These are phyloP conservation scores for Dorcus hopei DNA, from an alignment of 2,888 invertebrate genomes.

Conservation along the genomic window DNA sequence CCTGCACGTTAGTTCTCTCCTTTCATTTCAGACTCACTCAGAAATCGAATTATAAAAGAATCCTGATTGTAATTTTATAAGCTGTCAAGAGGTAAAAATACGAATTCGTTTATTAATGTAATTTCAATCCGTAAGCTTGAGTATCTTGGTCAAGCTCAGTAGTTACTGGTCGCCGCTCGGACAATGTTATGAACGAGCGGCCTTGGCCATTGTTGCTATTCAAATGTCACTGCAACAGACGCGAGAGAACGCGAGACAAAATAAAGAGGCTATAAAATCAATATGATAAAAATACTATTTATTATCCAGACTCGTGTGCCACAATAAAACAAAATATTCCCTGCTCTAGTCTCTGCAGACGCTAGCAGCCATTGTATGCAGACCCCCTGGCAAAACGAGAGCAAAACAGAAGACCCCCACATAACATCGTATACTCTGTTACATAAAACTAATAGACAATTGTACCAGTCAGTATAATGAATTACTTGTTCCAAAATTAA, in stretches of 20 bases:
- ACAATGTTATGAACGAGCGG: slow-evolving; percentile 34
- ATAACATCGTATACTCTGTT: not conserved
- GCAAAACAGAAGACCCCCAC: not conserved
- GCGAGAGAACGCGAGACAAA: slow-evolving; percentile 37
- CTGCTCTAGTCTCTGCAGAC: slow-evolving; percentile 15
- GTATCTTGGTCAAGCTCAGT: slow-evolving; percentile 17
- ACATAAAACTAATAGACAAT: slow-evolving; percentile 1
- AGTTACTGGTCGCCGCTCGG: slow-evolving; percentile 14
- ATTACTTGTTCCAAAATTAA: not conserved
- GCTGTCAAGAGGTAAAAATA: too few species aligned
- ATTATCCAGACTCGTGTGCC: slow-evolving; percentile 37
- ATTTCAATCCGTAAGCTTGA: not conserved
- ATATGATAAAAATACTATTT: slow-evolving; percentile 45
- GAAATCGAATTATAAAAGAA: too few species aligned
- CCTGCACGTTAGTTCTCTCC: not conserved
- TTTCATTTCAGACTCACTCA: too few species aligned
- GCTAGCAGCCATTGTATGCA: slow-evolving; percentile 17
- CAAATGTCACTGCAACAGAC: slow-evolving; percentile 40
- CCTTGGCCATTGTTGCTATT: slow-evolving; percentile 45
- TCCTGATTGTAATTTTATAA: too few species aligned
- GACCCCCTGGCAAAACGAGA: slow-evolving; percentile 4
- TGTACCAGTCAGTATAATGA: not conserved
- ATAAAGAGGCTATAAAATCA: slow-evolving; percentile 43
- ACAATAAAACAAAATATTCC: slow-evolving; percentile 36
- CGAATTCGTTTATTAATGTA: too few species aligned